phyloP scores from a whole-genome alignment of 2,797 vertebrate species.

The Neosilurus mollespiculum region DNA sequence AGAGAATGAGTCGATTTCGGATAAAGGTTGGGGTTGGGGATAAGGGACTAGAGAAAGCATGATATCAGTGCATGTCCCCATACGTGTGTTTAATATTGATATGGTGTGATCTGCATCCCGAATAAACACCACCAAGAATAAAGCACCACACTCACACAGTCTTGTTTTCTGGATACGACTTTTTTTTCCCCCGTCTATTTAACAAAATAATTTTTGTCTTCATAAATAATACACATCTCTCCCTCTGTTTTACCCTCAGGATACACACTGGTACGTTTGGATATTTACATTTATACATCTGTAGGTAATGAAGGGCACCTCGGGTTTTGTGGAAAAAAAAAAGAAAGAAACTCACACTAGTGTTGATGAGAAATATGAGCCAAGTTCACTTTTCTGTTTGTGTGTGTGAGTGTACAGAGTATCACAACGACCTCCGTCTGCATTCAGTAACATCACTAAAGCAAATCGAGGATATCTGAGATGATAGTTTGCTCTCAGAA shows the following conservation, averaged over 20 bases:
- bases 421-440: slow-evolving; percentile 17
- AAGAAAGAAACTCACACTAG: background rate
- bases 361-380: background rate
- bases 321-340: slow-evolving; percentile 55
- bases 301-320: slow-evolving; percentile 69
- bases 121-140: slow-evolving; percentile 52
- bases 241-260: slow-evolving; percentile 72
- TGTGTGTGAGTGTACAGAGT: slow-evolving; percentile 47
- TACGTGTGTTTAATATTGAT: background rate
- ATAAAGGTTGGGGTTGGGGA: too few relatives aligned
- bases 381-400: background rate
- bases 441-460: slow-evolving; percentile 38
- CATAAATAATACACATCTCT: slow-evolving; percentile 81
- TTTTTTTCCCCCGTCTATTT: slow-evolving; percentile 79
- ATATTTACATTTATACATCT: slow-evolving; percentile 78
- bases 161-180: slow-evolving; percentile 76
- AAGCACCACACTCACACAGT: slow-evolving; percentile 53
- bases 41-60: too few relatives aligned
- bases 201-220: slow-evolving; percentile 96
- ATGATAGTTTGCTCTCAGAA: slow-evolving; percentile 44
- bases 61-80: too few relatives aligned
- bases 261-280: slow-evolving; percentile 74
- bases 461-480: slow-evolving; percentile 34
- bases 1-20: too few relatives aligned
- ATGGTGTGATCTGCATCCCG: slow-evolving; percentile 32